Evolutionary conservation across 2,113 vertebrate species (phyloP).

Genomic region (Hirundichthys speculiger): DNA sequence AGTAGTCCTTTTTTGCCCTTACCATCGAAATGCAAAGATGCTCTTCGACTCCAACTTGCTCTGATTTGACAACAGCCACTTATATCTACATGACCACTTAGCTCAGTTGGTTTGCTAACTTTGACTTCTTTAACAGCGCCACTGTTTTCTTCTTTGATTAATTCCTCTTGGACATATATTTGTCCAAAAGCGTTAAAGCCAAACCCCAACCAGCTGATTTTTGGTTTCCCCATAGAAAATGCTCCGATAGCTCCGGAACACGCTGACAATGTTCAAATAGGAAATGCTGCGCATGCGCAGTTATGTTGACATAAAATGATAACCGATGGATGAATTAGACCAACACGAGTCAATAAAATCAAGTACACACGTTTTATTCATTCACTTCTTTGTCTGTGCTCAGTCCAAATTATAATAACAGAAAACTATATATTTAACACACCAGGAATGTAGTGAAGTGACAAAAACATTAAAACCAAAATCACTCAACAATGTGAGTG

Average conservation of each 20-base stretch:
- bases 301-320: neutral
- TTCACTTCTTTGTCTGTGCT: neutral
- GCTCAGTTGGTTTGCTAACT: slow-evolving; percentile 57
- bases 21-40: slow-evolving; percentile 57
- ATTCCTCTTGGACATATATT: slow-evolving; percentile 33
- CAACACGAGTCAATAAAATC: neutral
- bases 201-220: slow-evolving; percentile 83
- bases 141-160: neutral
- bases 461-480: neutral
- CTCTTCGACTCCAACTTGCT: slow-evolving; percentile 78
- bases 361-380: neutral
- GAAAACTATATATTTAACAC: neutral
- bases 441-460: slow-evolving; percentile 30
- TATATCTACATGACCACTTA: slow-evolving; percentile 1
- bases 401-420: neutral
- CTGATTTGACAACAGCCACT: slow-evolving; percentile 21
- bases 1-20: too few species aligned
- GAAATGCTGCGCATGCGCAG: neutral
- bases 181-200: slow-evolving; percentile 87
- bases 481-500: neutral
- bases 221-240: too few species aligned
- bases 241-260: too few species aligned
- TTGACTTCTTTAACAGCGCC: slow-evolving; percentile 25
- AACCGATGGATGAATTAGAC: too few species aligned
- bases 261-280: neutral